phyloP scores from a whole-genome alignment of 2,888 invertebrate genomes.

The Caenorhabditis virilis region DNA sequence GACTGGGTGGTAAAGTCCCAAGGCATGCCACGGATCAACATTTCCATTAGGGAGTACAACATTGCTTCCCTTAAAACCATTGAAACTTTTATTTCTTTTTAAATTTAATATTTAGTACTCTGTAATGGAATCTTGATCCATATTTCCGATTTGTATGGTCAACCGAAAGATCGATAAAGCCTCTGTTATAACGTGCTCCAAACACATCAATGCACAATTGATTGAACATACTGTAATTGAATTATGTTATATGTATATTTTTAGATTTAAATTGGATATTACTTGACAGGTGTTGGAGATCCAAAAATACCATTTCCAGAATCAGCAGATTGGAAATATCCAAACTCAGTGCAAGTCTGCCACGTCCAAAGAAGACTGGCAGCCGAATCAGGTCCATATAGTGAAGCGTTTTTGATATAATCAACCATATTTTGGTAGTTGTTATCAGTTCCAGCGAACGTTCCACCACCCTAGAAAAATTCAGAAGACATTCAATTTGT shows the following conservation, averaged over 20 bases:
- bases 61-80: conserved; percentile 36
- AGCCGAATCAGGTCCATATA: conserved; percentile 20
- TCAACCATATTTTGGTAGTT: conserved; percentile 31
- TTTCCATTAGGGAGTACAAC: conserved; percentile 51
- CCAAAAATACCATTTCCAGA: conserved; percentile 61
- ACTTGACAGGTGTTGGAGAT: conserved; percentile 55
- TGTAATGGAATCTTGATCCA: conserved; percentile 38
- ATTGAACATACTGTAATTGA: conserved; percentile 44
- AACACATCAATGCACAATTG: conserved; percentile 57
- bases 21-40: conserved; percentile 48
- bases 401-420: conserved; percentile 23
- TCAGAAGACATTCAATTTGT: too few relatives aligned
- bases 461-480: not conserved
- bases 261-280: conserved; percentile 6
- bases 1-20: conserved; percentile 22
- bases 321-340: conserved; percentile 88
- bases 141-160: conserved; percentile 37
- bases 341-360: conserved; percentile 94
- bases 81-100: not conserved
- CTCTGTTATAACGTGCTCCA: conserved; percentile 15
- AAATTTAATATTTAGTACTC: conserved; percentile 14
- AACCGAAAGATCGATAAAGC: conserved; percentile 12
- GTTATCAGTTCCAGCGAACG: conserved; percentile 33
- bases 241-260: not conserved
- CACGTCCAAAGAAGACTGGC: conserved; percentile 83